A percentile compares a stretch with the other conserved stretches of the same genome.
Evolutionary conservation across 2,113 vertebrate genomes (phyloP).

Genomic region (Dicentrarchus labrax): DNA sequence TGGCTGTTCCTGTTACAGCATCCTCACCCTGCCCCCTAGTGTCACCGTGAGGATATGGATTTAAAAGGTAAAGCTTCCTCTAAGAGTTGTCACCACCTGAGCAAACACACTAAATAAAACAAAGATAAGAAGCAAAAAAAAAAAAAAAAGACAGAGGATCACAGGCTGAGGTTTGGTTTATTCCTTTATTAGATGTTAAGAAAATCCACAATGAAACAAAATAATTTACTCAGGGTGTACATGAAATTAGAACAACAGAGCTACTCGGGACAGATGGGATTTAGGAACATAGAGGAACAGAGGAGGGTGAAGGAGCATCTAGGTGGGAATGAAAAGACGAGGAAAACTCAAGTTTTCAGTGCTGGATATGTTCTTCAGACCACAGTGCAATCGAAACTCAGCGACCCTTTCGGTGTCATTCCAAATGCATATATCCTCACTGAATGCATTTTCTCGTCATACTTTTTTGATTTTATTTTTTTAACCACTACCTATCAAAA

Average conservation of each 20-base stretch:
- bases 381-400: slow-evolving; percentile 82
- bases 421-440: slow-evolving; percentile 78
- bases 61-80: background rate
- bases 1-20: background rate
- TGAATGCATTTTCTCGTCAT: slow-evolving; percentile 49
- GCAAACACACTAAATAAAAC: background rate
- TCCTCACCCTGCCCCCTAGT: slow-evolving; percentile 61
- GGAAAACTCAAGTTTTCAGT: slow-evolving; percentile 80
- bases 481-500: slow-evolving; percentile 79
- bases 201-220: slow-evolving; percentile 99
- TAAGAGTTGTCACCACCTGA: background rate
- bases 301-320: slow-evolving; percentile 53
- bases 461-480: slow-evolving; percentile 2
- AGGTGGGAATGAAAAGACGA: slow-evolving; percentile 63
- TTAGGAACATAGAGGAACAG: slow-evolving; percentile 52
- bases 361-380: slow-evolving; percentile 87
- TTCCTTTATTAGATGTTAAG: slow-evolving; percentile 98
- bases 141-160: background rate
- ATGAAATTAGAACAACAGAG: slow-evolving; percentile 96
- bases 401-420: slow-evolving; percentile 46
- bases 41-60: slow-evolving; percentile 23
- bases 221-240: slow-evolving; percentile 94
- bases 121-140: background rate
- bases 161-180: slow-evolving; percentile 72
- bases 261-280: slow-evolving; percentile 88